These are phyloP conservation scores for Periphyllus acericola DNA, from an alignment of 2,888 invertebrate genomes.

Conservation along the genomic window DNA sequence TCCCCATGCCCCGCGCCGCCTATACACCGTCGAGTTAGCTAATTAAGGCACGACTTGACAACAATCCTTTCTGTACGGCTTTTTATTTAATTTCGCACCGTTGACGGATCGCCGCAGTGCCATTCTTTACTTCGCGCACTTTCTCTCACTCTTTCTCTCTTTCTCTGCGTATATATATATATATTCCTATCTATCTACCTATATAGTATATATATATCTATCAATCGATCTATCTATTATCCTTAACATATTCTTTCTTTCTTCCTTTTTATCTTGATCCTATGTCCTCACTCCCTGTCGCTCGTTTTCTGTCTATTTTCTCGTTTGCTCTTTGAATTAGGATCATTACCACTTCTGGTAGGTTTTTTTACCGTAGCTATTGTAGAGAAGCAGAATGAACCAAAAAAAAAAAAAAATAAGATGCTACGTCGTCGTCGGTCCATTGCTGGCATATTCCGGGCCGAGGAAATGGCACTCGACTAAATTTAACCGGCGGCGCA, in stretches of 20 bases:
- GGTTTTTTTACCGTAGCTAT: not conserved
- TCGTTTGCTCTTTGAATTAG: not conserved
- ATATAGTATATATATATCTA: too few species aligned
- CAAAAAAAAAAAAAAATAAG: not conserved
- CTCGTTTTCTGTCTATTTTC: not conserved
- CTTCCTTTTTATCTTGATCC: too few species aligned
- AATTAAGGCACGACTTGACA: conserved; percentile 36
- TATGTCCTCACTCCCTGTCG: not conserved
- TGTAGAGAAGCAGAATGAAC: not conserved
- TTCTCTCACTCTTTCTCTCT: not conserved
- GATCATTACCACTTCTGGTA: not conserved
- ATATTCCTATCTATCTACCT: too few species aligned
- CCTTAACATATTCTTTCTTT: too few species aligned
- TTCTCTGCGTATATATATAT: not conserved
- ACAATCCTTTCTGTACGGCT: conserved; percentile 34
- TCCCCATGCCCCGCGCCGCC: not conserved
- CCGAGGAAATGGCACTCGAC: conserved; percentile 50
- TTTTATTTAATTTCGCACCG: conserved; percentile 39
- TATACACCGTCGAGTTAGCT: not conserved
- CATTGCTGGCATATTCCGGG: conserved; percentile 41
- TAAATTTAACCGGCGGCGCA: conserved; percentile 52
- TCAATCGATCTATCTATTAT: too few species aligned
- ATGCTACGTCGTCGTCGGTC: not conserved
- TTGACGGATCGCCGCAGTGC: not conserved
- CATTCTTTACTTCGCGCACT: not conserved